Conservation (phyloP, 2,888 invertebrate genomes). For the Meloe dianella region DNA sequence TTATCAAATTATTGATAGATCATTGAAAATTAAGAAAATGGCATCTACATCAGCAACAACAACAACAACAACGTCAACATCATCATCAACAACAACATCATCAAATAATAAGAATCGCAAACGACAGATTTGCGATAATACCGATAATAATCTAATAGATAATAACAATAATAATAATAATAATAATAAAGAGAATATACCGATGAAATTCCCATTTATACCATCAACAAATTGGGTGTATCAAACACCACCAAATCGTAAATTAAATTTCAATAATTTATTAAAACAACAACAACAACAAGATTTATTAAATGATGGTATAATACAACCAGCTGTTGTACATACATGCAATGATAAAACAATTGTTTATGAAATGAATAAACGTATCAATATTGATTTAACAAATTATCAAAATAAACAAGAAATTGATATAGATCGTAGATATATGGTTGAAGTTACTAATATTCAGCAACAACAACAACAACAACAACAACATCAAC, state of each 20-base stretch:
- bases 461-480: neutral
- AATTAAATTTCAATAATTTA: slow-evolving; percentile 17
- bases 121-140: slow-evolving; percentile 5
- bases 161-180: neutral
- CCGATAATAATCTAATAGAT: neutral
- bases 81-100: neutral
- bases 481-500: neutral
- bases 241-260: slow-evolving; percentile 29
- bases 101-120: neutral
- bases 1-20: neutral
- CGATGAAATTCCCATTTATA: slow-evolving; percentile 24
- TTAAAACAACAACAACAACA: neutral
- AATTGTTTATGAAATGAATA: slow-evolving; percentile 25
- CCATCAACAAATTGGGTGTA: slow-evolving; percentile 27
- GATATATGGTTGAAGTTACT: slow-evolving; percentile 24
- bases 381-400: slow-evolving; percentile 20
- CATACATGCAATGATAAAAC: slow-evolving; percentile 11
- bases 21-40: slow-evolving; percentile 20
- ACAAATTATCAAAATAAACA: slow-evolving; percentile 16
- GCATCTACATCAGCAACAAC: neutral
- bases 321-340: slow-evolving; percentile 23
- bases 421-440: slow-evolving; percentile 24
- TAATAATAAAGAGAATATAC: slow-evolving; percentile 13
- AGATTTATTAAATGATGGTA: slow-evolving; percentile 16
- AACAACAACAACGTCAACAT: neutral